Evolutionary conservation across 1,140 invertebrate genomes (phyloP).

Genomic region (Holotrichia oblita): DNA sequence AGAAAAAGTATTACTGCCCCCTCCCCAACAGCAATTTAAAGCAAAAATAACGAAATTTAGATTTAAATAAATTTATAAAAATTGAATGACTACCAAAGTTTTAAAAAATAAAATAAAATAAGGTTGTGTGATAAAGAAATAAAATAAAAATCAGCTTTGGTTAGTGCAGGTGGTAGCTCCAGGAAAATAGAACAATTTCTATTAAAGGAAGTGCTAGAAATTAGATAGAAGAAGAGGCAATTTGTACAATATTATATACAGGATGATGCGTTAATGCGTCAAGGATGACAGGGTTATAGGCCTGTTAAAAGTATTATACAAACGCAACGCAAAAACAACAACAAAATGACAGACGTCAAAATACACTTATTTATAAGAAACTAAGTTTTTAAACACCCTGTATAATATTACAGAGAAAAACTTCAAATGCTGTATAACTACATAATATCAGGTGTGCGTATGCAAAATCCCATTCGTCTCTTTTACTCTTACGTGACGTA

Average conservation of each 20-base stretch:
- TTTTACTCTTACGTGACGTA: too few relatives aligned
- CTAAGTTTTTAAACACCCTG: too few relatives aligned
- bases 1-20: conserved; percentile 24
- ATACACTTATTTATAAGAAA: too few relatives aligned
- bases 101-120: conserved; percentile 8
- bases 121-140: background rate
- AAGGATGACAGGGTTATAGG: too few relatives aligned
- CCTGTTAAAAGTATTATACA: too few relatives aligned
- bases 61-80: background rate
- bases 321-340: too few relatives aligned
- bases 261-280: too few relatives aligned
- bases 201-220: background rate
- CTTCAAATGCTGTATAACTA: too few relatives aligned
- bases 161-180: background rate
- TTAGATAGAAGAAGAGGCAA: background rate
- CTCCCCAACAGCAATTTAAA: conserved; percentile 31
- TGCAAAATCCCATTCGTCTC: too few relatives aligned
- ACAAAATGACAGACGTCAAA: too few relatives aligned
- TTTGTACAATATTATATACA: conserved; percentile 15
- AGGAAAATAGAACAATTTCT: background rate
- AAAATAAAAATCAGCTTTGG: background rate
- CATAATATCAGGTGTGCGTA: too few relatives aligned
- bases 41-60: conserved; percentile 9
- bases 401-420: too few relatives aligned
- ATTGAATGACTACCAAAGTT: conserved; percentile 26